These are phyloP conservation scores for Macaria notata DNA, from an alignment of 2,888 invertebrate species.

Conservation along the genomic window DNA sequence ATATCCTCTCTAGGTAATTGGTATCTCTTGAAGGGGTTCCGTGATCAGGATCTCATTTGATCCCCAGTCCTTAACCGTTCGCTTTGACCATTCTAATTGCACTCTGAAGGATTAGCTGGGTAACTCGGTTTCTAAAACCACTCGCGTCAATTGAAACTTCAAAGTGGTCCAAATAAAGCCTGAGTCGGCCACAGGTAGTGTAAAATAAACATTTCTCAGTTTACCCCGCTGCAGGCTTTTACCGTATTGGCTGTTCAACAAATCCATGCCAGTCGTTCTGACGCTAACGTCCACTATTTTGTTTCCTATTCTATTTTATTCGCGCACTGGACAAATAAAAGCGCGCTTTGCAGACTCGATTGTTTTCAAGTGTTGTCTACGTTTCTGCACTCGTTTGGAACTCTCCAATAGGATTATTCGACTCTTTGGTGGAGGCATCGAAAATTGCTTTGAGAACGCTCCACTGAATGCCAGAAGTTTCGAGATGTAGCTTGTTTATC, in stretches of 20 bases:
- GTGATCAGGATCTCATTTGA: conserved; percentile 4
- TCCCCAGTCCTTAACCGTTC: conserved; percentile 1
- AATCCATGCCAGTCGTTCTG: conserved; percentile 41
- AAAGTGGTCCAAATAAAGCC: conserved; percentile 26
- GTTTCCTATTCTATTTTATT: conserved; percentile 45
- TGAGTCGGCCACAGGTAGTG: conserved; percentile 15
- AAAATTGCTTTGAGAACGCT: conserved; percentile 24
- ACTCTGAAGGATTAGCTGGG: conserved; percentile 4
- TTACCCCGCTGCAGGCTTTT: conserved; percentile 39
- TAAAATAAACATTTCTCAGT: conserved; percentile 35
- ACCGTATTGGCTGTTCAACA: conserved; percentile 35
- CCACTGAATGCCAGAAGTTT: conserved; percentile 5
- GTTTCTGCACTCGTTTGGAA: conserved; percentile 33
- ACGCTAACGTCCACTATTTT: conserved; percentile 33
- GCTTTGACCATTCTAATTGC: conserved; percentile 6
- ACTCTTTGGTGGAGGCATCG: conserved; percentile 17
- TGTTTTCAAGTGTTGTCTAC: conserved; percentile 42
- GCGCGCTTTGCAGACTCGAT: conserved; percentile 38
- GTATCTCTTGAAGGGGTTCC: conserved; percentile 8
- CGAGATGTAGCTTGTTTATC: neutral
- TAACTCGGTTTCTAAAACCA: conserved; percentile 14
- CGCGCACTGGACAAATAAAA: conserved; percentile 44
- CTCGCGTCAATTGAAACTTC: conserved; percentile 25
- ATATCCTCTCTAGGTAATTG: conserved; percentile 3
- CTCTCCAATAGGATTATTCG: conserved; percentile 27